Conservation (phyloP, 2,888 invertebrate genomes). For the Lasioglossum pauxillum region DNA sequence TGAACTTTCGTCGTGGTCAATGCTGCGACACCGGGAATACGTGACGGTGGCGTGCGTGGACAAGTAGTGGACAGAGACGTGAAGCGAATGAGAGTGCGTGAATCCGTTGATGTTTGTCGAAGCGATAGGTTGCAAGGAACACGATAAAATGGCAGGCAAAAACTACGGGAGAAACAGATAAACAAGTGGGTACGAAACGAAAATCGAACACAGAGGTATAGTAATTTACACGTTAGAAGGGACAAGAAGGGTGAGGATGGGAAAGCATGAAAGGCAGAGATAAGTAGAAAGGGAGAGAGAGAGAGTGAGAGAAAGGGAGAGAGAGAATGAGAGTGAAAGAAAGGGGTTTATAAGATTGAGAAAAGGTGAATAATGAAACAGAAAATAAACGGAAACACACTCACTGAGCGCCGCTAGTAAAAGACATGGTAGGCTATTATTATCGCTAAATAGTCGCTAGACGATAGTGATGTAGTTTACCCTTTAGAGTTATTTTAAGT, state of each 20-base stretch:
- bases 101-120: conserved; percentile 48
- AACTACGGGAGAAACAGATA: conserved; percentile 9
- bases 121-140: conserved; percentile 58
- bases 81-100: conserved; percentile 29
- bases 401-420: conserved; percentile 76
- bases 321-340: conserved; percentile 8
- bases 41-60: neutral
- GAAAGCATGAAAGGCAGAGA: conserved; percentile 9
- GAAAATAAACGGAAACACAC: conserved; percentile 62
- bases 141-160: conserved; percentile 39
- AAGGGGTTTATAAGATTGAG: neutral
- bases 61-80: conserved; percentile 51
- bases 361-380: conserved; percentile 28
- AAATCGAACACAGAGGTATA: conserved; percentile 52
- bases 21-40: neutral
- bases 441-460: conserved; percentile 79
- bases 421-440: conserved; percentile 79
- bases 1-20: neutral
- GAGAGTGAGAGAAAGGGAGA: neutral
- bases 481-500: conserved; percentile 82
- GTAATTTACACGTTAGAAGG: conserved; percentile 31
- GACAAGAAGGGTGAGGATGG: conserved; percentile 10
- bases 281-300: neutral
- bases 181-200: conserved; percentile 47
- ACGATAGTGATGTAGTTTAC: conserved; percentile 80